phyloP scores from a whole-genome alignment of 1,140 invertebrate genomes.

The Venustaconcha ellipsiformis region DNA sequence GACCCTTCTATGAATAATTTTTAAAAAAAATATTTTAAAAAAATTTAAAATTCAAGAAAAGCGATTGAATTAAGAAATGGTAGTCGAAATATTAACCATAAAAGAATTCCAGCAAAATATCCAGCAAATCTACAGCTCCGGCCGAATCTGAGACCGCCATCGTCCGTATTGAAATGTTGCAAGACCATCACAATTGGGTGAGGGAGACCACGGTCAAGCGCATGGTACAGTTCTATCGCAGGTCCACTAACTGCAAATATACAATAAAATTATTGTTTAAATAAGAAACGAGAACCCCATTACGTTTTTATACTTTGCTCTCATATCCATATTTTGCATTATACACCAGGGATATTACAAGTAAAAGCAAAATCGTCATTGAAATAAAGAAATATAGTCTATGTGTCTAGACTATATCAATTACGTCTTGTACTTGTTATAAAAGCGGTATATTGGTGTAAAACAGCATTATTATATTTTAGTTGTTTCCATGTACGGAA shows the following conservation, averaged over 20 bases:
- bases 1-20: too few relatives aligned
- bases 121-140: slow-evolving; percentile 28
- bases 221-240: slow-evolving; percentile 2
- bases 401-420: too few relatives aligned
- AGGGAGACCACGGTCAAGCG: slow-evolving; percentile 32
- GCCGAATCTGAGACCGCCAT: slow-evolving; percentile 34
- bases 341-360: neutral
- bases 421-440: too few relatives aligned
- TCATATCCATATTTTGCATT: neutral
- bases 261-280: neutral
- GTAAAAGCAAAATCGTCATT: neutral
- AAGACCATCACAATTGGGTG: slow-evolving; percentile 31
- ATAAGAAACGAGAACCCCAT: neutral
- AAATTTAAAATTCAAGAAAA: too few relatives aligned
- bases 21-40: too few relatives aligned
- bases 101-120: slow-evolving; percentile 40
- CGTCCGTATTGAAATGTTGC: slow-evolving; percentile 37
- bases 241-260: slow-evolving; percentile 10
- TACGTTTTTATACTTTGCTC: neutral
- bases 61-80: neutral
- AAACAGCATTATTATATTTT: too few relatives aligned
- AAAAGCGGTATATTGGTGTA: too few relatives aligned
- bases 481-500: too few relatives aligned
- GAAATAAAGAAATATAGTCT: neutral
- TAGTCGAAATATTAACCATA: slow-evolving; percentile 29